Percentiles rank a stretch among this genome's conserved stretches.
Evolutionary conservation across 2,113 vertebrate species (phyloP).

Genomic region (Lampris megalopsis): DNA sequence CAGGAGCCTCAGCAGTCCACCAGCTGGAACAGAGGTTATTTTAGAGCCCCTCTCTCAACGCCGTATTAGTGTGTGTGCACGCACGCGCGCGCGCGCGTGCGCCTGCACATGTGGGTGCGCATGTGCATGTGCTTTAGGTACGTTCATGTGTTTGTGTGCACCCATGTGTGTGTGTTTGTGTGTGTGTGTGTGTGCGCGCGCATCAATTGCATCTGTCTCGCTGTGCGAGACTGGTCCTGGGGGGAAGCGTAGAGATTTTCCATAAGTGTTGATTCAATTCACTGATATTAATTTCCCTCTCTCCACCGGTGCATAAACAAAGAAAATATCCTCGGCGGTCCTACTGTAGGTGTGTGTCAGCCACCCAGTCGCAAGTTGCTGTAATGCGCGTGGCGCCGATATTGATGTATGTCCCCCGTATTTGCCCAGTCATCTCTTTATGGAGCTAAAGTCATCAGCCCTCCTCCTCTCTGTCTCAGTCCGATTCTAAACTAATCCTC

Average conservation of each 20-base stretch:
- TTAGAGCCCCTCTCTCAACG: constrained; percentile 88
- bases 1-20: constrained; percentile 91
- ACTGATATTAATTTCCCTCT: constrained; percentile 80
- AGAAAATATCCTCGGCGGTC: constrained; percentile 67
- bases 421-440: constrained; percentile 82
- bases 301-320: constrained; percentile 77
- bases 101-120: constrained; percentile 5
- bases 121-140: background rate
- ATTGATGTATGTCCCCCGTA: constrained; percentile 78
- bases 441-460: constrained; percentile 79
- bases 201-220: constrained; percentile 62
- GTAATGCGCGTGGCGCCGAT: constrained; percentile 66
- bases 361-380: constrained; percentile 54
- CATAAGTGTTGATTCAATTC: constrained; percentile 79
- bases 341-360: constrained; percentile 46
- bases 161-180: constrained; percentile 22
- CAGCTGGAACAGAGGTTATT: constrained; percentile 95
- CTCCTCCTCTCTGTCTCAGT: constrained; percentile 78
- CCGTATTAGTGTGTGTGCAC: constrained; percentile 38
- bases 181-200: background rate
- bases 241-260: constrained; percentile 76
- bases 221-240: constrained; percentile 55
- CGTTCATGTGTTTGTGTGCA: constrained; percentile 6
- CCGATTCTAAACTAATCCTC: constrained; percentile 84
- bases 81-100: constrained; percentile 36